Evolutionary conservation across 2,113 vertebrate species (phyloP), one percentile per base, ranked within the genome.

Genomic region (Malurus alboscapulatus): DNA sequence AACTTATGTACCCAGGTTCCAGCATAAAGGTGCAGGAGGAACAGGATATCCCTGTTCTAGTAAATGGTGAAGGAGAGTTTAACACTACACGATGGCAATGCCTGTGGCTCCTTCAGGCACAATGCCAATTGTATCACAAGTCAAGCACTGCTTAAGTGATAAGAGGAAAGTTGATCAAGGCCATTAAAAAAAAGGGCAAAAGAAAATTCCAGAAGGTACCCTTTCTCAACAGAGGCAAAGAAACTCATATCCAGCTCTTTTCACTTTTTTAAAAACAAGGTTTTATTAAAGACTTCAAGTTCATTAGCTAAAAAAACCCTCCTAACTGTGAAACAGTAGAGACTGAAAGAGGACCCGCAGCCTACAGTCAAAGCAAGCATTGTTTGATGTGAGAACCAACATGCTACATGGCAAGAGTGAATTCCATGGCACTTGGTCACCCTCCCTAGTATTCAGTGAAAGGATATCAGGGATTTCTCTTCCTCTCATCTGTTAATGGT

Each of bases 341-440:
- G n/a, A n/a, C n/a, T 21, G 30, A 76, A 83, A 73, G 21, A 86
- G 11, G 34, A 45, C 3, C 2, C 22, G 9, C 8, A 38, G 11
- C 2, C 30, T 4, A 4, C 0, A 59, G 18, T 50, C 30, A 71
- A 29, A 47, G 45, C 4, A 4, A 87, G 32, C 5, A 3, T 0
- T n/a, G 44, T 54, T 51, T 61, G 26, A 69, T 29, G 20, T 13
- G 18, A 71, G 44, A 75, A 48, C 14, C 15, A 59, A 62, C 20
- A 48, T 1, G 24, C 17, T n/a, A 30, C n/a, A 45, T 0, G 3
- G 9, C 27, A 67, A 72, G 44, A 6, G 14, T 20, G 14, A 82
- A 57, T 27, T 62, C 57, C 61, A 51, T 11, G 1, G 17, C 47
- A 61, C 15, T 53, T 20, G 1, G 14, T 36, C 24, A 18, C 57